Conservation (phyloP, 2,888 invertebrate genomes). For the Andrena trimmerana region DNA sequence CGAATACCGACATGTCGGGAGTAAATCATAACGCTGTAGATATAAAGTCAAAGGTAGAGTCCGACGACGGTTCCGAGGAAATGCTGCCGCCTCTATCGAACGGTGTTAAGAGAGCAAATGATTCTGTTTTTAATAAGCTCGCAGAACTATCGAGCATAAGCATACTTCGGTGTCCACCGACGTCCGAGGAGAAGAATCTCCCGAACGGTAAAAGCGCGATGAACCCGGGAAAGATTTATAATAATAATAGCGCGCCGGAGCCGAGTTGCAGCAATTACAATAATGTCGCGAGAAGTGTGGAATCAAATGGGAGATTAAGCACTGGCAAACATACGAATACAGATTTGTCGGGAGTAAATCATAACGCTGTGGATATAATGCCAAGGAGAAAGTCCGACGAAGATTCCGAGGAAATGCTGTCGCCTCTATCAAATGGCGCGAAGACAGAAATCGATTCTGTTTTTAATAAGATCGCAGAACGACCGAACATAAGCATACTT, state of each 20-base stretch:
- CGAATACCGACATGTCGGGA: not conserved
- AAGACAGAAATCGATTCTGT: not conserved
- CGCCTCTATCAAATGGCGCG: no score
- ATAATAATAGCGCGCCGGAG: not conserved
- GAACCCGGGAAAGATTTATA: not conserved
- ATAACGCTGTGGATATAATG: not conserved
- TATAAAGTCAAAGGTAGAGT: not conserved
- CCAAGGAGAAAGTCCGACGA: not conserved
- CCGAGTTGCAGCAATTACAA: not conserved
- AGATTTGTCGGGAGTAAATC: not conserved
- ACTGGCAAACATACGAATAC: not conserved
- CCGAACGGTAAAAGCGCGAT: not conserved
- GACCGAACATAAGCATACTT: not conserved
- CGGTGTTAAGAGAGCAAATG: not conserved
- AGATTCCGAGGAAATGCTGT: not conserved
- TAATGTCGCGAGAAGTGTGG: not conserved
- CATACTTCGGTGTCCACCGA: not conserved
- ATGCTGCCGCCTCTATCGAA: no score
- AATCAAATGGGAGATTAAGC: not conserved
- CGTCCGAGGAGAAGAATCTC: not conserved
- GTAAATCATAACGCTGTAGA: not conserved
- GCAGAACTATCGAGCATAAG: no score
- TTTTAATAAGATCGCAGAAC: not conserved
- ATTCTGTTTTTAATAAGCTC: not conserved
- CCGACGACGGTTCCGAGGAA: not conserved